Base-by-base conservation (phyloP, 2,113 vertebrate species). In the Sapayoa aenigma region DNA sequence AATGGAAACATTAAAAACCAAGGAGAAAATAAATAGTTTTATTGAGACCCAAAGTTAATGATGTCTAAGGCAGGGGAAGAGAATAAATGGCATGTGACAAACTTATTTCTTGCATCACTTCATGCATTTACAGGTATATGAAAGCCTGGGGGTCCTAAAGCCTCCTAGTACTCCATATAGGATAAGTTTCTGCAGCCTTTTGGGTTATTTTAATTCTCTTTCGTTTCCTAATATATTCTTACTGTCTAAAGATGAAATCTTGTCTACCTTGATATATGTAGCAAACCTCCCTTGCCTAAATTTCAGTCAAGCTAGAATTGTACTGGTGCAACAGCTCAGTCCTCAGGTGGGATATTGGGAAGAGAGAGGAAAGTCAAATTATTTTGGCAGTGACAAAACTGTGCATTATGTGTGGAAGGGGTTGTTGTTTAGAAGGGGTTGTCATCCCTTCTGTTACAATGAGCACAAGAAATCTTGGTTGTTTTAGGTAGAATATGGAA, bases 271-370 rank as follows among this genome's bases (percentile, higher is more conserved):
- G 30, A 17, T 33, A 21, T 1, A 77, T 8, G 23, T 30, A 37
- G 17, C 2, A 62, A 74, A 55, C 11, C 15, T 71, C 16, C 18
- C 1, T 1, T 73, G 42, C 0, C 0, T 46, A 37, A 41, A 1
- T 58, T 74, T 74, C 11, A 8, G 9, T 37, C 27, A 35, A 66
- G 18, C 25, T 21, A 6, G 22, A 62, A 53, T 9, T 66, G 9
- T 28, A 42, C 9, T 37, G 75, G 18, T 69, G 55, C 25, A 63
- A 6, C 9, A 62, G 6, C 23, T 74, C 30, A 20, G 25, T 30
- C n/a, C 74, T 86, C 65, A 87, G 30, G 15, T 12, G 25, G 21
- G 14, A 19, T 67, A 16, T 6, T 55, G 87, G 33, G 50, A 87
- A 84, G 39, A 68, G 33, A n/a, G 0, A 41, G 5, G 19, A 14